Conservation (phyloP, 2,888 invertebrate genomes). For the Caenorhabditis panamensis region DNA sequence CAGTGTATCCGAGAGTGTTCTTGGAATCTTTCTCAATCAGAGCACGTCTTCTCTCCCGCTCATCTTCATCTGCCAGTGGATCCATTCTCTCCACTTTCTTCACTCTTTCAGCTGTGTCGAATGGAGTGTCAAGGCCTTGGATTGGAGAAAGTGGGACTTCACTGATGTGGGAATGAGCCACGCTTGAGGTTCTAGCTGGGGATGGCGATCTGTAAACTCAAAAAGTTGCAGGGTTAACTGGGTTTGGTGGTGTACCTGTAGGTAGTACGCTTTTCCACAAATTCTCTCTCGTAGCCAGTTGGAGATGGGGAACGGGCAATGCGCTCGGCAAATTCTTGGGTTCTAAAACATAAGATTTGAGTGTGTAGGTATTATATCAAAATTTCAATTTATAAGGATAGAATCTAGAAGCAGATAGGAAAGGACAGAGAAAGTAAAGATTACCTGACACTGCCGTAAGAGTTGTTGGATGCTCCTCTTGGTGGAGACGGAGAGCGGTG, state of each 20-base stretch:
- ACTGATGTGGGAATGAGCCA: constrained; percentile 59
- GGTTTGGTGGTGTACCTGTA: constrained; percentile 15
- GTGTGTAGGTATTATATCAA: not conserved
- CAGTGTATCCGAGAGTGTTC: constrained; percentile 71
- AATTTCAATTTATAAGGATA: not conserved
- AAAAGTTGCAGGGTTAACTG: not conserved
- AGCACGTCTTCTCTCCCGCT: constrained; percentile 60
- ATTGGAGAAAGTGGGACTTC: constrained; percentile 55
- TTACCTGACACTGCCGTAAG: constrained; percentile 60
- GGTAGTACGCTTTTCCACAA: constrained; percentile 49
- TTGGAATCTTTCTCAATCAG: constrained; percentile 37
- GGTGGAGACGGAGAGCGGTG: constrained; percentile 59
- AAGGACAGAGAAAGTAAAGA: constrained; percentile 8
- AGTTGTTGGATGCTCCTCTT: constrained; percentile 38
- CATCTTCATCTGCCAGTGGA: constrained; percentile 70
- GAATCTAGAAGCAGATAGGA: constrained; percentile 17
- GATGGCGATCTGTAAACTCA: constrained; percentile 63
- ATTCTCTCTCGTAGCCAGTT: constrained; percentile 47
- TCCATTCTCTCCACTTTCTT: constrained; percentile 70
- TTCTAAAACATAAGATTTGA: constrained; percentile 44
- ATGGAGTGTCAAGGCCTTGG: constrained; percentile 59
- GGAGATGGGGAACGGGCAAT: constrained; percentile 63
- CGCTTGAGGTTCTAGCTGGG: constrained; percentile 59
- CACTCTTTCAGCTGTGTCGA: constrained; percentile 56
- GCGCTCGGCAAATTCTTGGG: constrained; percentile 69